Base-by-base conservation (phyloP, 2,797 vertebrate species). In the Hydrophis major region DNA sequence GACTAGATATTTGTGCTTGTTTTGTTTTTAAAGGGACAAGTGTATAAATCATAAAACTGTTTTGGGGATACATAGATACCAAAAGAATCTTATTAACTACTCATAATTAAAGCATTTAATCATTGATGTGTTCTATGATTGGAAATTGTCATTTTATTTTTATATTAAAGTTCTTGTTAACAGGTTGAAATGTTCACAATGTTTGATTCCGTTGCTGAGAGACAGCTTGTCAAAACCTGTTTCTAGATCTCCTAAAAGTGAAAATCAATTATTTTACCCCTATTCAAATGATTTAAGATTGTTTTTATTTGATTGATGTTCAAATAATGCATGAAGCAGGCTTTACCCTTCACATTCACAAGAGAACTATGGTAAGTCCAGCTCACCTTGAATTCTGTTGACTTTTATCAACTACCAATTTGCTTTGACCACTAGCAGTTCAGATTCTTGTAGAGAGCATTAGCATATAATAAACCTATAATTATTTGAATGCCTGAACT, bases 251-350 rank as follows among this genome's bases (percentile, higher is more conserved):
- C 61, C 93, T 92, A 94, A 94, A 93, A 93, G 2, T 93, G 92
- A 89, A 89, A 27, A 4, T 87, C 13, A 74, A 28, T 18, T 89
- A 57, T 88, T 91, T 94, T 6, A 94, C 91, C 6, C 90, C 92
- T 92, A 95, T 94, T 94, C 90, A 57, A 91, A 93, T 94, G 92
- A 56, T 59, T 90, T 37, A 55, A 63, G 25, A 55, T 53, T 50
- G 56, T 50, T 91, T n/a, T 22, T 59, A 57, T 78, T 20, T 86
- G 28, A 96, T 94, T 94, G n/a, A 37, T 94, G 90, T 94, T 95
- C 94, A 96, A 96, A 6, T 14, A 93, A 90, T 92, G 55, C 53
- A 95, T 78, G 92, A 94, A 96, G 86, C 87, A 95, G 93, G 25
- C 74, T 92, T 96, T 94, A 94, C 91, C 93, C 92, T 93, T 86